Conservation (phyloP, 2,797 vertebrate species). For the Botia kubotai region DNA sequence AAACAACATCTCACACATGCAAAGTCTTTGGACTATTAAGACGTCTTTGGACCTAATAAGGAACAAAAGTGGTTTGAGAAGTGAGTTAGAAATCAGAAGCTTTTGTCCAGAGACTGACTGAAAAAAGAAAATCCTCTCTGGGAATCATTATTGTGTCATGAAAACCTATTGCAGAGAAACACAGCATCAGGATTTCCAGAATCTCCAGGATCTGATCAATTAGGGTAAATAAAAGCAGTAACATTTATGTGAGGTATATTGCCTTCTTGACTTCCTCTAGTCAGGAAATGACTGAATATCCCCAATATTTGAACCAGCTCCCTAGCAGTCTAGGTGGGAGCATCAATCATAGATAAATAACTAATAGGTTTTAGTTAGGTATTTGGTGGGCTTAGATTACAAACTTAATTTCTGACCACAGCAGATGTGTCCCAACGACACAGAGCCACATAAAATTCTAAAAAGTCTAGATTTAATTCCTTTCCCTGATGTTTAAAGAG, state of each 20-base stretch:
- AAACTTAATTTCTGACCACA: conserved; percentile 1
- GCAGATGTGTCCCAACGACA: not conserved
- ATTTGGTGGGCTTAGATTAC: not conserved
- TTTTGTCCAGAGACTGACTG: conserved; percentile 33
- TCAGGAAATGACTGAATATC: conserved; percentile 12
- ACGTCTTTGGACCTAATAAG: not conserved
- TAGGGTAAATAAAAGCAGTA: not conserved
- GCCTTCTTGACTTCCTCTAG: not conserved
- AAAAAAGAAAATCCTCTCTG: conserved; percentile 41
- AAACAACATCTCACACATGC: not conserved
- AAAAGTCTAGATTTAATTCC: not conserved
- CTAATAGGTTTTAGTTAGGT: not conserved
- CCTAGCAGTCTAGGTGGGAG: not conserved
- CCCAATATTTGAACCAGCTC: conserved; percentile 1
- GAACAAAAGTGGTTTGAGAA: conserved; percentile 7
- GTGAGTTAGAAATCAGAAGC: conserved; percentile 59
- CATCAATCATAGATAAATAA: not conserved
- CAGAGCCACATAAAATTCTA: not conserved
- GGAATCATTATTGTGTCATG: conserved; percentile 62
- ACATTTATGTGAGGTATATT: not conserved
- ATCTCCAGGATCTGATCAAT: not conserved
- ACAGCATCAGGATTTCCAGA: conserved; percentile 68
- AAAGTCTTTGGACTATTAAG: not conserved
- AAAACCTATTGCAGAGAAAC: conserved; percentile 58
- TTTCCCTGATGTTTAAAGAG: not conserved